Evolutionary conservation across 2,113 vertebrate species (phyloP).

Genomic region (Neogobius melanostomus): DNA sequence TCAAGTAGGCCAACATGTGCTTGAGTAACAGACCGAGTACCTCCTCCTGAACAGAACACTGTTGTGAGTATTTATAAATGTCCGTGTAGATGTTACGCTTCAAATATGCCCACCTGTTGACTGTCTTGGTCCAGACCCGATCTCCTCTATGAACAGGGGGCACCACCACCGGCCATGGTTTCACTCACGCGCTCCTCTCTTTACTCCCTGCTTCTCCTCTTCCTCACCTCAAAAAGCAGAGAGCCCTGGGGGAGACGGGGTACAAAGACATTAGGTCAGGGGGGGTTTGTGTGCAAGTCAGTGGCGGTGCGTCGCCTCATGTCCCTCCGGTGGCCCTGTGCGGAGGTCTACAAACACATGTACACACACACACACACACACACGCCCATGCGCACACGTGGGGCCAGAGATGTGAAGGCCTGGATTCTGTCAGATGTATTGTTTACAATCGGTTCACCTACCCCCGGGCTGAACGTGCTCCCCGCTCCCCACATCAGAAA

Average conservation of each 20-base stretch:
- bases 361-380: constrained; percentile 20
- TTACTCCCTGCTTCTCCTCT: constrained; percentile 37
- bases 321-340: constrained; percentile 30
- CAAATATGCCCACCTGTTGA: constrained; percentile 49
- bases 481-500: constrained; percentile 67
- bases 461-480: constrained; percentile 77
- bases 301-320: constrained; percentile 36
- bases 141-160: constrained; percentile 39
- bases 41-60: not conserved
- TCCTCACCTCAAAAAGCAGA: constrained; percentile 58
- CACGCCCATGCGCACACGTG: constrained; percentile 19
- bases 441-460: constrained; percentile 76
- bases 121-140: constrained; percentile 42
- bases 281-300: constrained; percentile 34
- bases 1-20: too few species aligned
- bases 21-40: too few species aligned
- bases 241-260: constrained; percentile 48
- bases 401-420: constrained; percentile 63
- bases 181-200: constrained; percentile 45
- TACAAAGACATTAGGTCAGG: constrained; percentile 66
- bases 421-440: constrained; percentile 74
- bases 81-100: not conserved
- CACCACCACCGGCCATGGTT: constrained; percentile 51
- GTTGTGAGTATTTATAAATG: not conserved
- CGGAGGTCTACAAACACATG: constrained; percentile 39